Percentiles rank a stretch among this genome's conserved stretches.
phyloP scores from a whole-genome alignment of 2,113 vertebrate species.

The Hassar affinis region DNA sequence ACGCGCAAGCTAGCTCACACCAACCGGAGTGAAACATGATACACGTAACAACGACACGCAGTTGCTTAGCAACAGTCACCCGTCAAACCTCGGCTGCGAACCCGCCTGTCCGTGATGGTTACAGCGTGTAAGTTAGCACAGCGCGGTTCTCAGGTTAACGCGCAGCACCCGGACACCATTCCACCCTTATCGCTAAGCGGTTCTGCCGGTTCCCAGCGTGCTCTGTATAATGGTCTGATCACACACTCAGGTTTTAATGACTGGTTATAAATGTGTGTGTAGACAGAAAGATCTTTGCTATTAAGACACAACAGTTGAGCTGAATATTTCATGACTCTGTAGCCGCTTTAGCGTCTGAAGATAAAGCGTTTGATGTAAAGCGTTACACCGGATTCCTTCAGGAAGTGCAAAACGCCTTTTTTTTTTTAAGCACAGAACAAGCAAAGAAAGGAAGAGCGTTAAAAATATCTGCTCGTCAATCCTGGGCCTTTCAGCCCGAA shows the following conservation, averaged over 20 bases:
- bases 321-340: background rate
- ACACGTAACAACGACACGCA: too few species aligned
- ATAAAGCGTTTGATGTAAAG: constrained; percentile 6
- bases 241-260: background rate
- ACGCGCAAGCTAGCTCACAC: too few species aligned
- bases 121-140: too few species aligned
- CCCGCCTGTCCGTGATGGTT: background rate
- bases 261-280: too few species aligned
- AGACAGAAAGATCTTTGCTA: too few species aligned
- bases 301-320: background rate
- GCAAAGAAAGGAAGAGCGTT: background rate
- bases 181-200: too few species aligned
- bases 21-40: too few species aligned
- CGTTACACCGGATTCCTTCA: background rate
- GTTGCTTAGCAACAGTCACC: constrained; percentile 8
- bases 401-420: background rate
- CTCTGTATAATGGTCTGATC: background rate
- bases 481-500: constrained; percentile 7
- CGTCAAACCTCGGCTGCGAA: too few species aligned
- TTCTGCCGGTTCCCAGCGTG: too few species aligned
- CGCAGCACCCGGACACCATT: background rate
- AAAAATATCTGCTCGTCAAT: constrained; percentile 44
- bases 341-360: background rate
- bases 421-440: background rate
- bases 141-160: background rate